These are phyloP conservation scores for Amphilophus citrinellus DNA, from an alignment of 2,113 vertebrate species.

Conservation along the genomic window DNA sequence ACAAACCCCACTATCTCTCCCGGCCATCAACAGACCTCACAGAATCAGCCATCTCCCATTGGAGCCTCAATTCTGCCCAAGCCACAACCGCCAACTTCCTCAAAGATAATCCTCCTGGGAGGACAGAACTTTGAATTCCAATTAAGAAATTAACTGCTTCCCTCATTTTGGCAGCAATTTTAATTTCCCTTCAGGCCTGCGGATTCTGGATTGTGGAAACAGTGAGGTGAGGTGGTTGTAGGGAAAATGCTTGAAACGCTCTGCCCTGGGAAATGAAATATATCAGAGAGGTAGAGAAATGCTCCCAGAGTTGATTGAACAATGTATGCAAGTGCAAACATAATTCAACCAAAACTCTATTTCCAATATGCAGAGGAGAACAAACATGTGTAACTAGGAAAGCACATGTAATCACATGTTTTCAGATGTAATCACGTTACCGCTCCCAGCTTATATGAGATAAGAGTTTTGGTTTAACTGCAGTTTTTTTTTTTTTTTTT, in stretches of 20 bases:
- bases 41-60: slow-evolving; percentile 44
- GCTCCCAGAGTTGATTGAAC: neutral
- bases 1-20: slow-evolving; percentile 41
- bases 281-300: neutral
- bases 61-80: slow-evolving; percentile 44
- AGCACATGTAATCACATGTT: neutral
- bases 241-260: slow-evolving; percentile 30
- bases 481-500: neutral
- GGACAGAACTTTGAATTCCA: slow-evolving; percentile 66
- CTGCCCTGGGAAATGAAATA: slow-evolving; percentile 17
- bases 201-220: slow-evolving; percentile 57
- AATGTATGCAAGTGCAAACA: neutral
- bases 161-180: slow-evolving; percentile 62
- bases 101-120: slow-evolving; percentile 53
- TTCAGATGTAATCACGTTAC: neutral
- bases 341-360: neutral
- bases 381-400: neutral
- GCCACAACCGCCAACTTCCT: slow-evolving; percentile 73
- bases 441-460: neutral
- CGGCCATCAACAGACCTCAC: slow-evolving; percentile 63
- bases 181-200: slow-evolving; percentile 55
- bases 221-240: slow-evolving; percentile 26
- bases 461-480: neutral
- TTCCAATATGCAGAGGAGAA: neutral
- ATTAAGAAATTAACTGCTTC: slow-evolving; percentile 73